These are phyloP conservation scores for Mormyrus lacerda DNA, from an alignment of 2,113 vertebrate genomes.

Conservation along the genomic window DNA sequence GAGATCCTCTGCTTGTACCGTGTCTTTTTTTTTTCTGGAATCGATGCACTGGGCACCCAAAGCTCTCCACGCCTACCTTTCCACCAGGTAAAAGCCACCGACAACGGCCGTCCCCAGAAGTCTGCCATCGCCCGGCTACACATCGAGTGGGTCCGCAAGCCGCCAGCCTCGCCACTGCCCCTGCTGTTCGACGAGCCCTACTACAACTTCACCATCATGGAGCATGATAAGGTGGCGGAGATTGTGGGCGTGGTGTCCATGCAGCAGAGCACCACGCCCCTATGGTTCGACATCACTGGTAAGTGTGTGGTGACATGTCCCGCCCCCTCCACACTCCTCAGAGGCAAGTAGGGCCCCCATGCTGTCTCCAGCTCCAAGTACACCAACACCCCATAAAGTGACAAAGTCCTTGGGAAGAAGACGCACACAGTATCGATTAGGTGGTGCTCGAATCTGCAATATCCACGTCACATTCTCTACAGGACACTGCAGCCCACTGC, in stretches of 20 bases:
- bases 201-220: conserved; percentile 95
- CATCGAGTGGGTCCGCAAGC: conserved; percentile 90
- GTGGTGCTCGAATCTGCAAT: background rate
- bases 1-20: background rate
- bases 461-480: background rate
- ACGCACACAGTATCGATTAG: background rate
- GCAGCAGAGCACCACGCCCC: conserved; percentile 69
- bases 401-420: background rate
- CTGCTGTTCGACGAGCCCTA: conserved; percentile 81
- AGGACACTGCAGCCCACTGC: background rate
- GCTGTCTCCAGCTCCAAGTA: background rate
- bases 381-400: background rate
- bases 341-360: background rate
- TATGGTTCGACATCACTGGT: conserved; percentile 96
- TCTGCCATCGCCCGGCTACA: conserved; percentile 86
- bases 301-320: conserved; percentile 42
- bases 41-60: background rate
- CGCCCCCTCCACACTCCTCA: background rate
- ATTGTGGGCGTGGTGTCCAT: conserved; percentile 91
- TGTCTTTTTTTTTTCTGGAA: background rate
- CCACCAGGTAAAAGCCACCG: conserved; percentile 85
- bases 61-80: background rate
- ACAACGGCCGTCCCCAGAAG: conserved; percentile 92
- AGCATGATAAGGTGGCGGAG: conserved; percentile 84
- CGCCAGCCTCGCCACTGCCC: conserved; percentile 50